Conservation (phyloP, 2,113 vertebrate species). For the Microtus oregoni region DNA sequence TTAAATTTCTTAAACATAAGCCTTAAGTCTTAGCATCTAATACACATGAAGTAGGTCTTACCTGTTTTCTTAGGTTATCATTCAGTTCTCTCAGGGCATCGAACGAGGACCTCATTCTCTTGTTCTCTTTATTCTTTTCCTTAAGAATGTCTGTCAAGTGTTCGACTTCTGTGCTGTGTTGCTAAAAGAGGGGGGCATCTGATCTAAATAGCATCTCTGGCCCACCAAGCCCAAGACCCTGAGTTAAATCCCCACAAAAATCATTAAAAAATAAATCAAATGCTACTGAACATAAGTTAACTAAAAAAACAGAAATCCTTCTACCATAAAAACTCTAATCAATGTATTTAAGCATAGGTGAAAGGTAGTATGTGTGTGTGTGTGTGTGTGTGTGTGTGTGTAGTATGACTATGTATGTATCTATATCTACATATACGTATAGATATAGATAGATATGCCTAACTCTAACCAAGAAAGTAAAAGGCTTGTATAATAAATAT, state of each 20-base stretch:
- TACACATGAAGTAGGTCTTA: constrained; percentile 66
- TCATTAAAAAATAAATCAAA: constrained; percentile 10
- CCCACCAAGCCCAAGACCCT: neutral
- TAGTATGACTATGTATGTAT: too few relatives aligned
- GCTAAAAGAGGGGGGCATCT: constrained; percentile 83
- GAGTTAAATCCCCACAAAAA: neutral
- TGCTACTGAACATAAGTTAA: neutral
- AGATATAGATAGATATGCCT: too few relatives aligned
- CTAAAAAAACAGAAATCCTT: neutral
- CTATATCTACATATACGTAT: too few relatives aligned
- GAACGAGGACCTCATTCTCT: constrained; percentile 92
- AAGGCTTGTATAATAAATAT: too few relatives aligned
- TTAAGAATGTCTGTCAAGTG: constrained; percentile 89
- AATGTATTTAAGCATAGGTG: too few relatives aligned
- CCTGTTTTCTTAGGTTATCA: constrained; percentile 93
- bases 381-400: too few relatives aligned
- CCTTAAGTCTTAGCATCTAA: constrained; percentile 22
- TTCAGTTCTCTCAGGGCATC: constrained; percentile 92
- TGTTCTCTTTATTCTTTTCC: constrained; percentile 92
- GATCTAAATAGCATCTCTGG: constrained; percentile 31
- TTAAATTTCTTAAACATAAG: neutral
- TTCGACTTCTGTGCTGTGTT: constrained; percentile 88
- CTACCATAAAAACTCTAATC: too few relatives aligned
- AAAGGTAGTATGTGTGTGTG: too few relatives aligned
- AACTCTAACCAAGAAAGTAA: too few relatives aligned